Evolutionary conservation across 64 coral and sea anemone genomes (phyloP).

Genomic region (Stylophora pistillata): DNA sequence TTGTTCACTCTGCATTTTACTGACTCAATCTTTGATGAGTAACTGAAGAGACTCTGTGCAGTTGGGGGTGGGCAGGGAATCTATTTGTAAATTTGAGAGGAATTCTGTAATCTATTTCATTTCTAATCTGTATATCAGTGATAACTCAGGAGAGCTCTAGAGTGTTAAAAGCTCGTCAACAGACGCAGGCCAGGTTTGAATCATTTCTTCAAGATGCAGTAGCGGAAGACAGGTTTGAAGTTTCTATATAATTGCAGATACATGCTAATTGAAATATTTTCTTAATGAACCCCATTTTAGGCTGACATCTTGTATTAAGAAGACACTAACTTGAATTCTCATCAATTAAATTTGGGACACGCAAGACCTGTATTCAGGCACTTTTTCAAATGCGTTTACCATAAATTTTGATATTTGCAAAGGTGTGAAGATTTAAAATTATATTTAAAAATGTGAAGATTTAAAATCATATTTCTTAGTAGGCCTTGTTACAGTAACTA

Average conservation of each 20-base stretch:
- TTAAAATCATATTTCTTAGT: too few species aligned
- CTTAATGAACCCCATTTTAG: too few species aligned
- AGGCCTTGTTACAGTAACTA: too few species aligned
- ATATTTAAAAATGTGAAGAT: background rate
- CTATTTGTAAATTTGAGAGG: background rate
- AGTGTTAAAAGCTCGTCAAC: constrained; percentile 71
- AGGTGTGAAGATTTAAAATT: background rate
- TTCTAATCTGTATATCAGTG: constrained; percentile 7
- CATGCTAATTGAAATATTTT: too few species aligned
- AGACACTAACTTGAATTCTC: too few species aligned
- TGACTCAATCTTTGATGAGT: too few species aligned
- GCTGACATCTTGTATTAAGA: background rate
- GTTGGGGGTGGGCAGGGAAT: too few species aligned
- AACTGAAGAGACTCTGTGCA: too few species aligned
- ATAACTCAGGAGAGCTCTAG: constrained; percentile 62
- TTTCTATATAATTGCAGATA: background rate
- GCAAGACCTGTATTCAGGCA: background rate
- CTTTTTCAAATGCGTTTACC: too few species aligned
- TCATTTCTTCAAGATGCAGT: constrained; percentile 91
- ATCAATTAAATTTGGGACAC: too few species aligned
- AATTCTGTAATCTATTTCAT: background rate
- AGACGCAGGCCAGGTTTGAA: constrained; percentile 82
- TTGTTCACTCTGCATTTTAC: too few species aligned
- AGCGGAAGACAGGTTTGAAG: constrained; percentile 67
- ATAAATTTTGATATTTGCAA: too few species aligned